Evolutionary conservation across 2,888 invertebrate species (phyloP), one percentile per base, ranked within the genome.

Genomic region (Trisateles emortualis): DNA sequence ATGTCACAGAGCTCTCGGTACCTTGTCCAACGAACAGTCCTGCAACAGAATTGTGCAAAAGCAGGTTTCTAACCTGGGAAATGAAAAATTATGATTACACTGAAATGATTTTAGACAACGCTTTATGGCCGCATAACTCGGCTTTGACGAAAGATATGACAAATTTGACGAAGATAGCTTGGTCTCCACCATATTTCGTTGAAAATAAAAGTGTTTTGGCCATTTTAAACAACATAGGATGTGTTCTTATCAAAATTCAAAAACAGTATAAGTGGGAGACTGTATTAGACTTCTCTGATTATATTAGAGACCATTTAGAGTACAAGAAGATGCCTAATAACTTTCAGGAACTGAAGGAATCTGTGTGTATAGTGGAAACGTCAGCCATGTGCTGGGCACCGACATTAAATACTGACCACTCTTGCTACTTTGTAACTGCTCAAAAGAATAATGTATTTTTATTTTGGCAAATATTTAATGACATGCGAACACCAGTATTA

Each of bases 111-210:
- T 52, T 86, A 5, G 82, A 91, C 45, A 81, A 88, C 1, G 66
- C 82, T 4, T 72, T 89, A 36, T 91, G 90, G 90, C 85, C 90
- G 0, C 86, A 90, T 52, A 87, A 84, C 51, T 59, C 68, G 0
- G 62, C 78, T 24, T 56, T 92, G n/a, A 62, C 80, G 17, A 64
- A 83, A 51, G 86, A 88, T 65, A 75, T 86, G 78, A 74, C 80
- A 0, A 75, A 72, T 46, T 61, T 86, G 0, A 56, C 57, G 0
- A 59, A 71, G n/a, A 78, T 78, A 33, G 72, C 82, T 29, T 90
- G 89, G 86, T 88, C 90, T 0, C 90, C 91, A 1, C 29, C 38
- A 9, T 74, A 78, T 52, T 72, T 85, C 0, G 43, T 73, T 14
- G 60, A 74, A 32, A 79, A 78, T 24, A 69, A 77, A 29, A 70